Base-by-base conservation (phyloP, 2,797 vertebrate species). In the Sebastes cheni region DNA sequence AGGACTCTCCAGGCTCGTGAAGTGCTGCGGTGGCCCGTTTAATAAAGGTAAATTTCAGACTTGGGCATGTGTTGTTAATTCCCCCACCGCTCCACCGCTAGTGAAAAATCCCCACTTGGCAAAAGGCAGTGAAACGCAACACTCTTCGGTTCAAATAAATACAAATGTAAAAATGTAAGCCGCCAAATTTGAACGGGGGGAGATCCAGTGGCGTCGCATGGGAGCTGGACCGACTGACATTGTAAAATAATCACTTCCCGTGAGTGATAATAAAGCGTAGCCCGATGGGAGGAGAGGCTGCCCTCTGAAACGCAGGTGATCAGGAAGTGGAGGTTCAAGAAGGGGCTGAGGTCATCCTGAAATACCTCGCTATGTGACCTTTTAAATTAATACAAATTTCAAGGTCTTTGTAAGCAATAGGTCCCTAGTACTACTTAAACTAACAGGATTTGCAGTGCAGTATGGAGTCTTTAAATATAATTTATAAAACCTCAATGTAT, bases 141-240 rank as follows among this genome's bases (percentile, higher is more conserved):
- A 91, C 91, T 90, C 77, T 75, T 77, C 80, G 87, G 72, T 92
- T 93, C 79, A 92, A 93, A 93, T 93, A 91, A 94, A 92, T 89
- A 92, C 61, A 25, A 54, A 69, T 74, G 79, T 88, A 89, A 84
- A 92, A 92, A 81, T 84, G 66, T 79, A 82, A 90, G 81, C 79
- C 16, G 34, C 84, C 79, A 73, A 82, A 87, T 88, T 81, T 23
- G 69, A 77, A 79, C 25, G 2, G 86, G 84, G 84, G 70, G 58
- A 72, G 73, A 83, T 83, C 67, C 84, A 85, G 67, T 5, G 14
- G 59, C 12, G 61, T 85, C 30, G 4, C 70, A 65, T 77, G 64
- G 68, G 75, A 78, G 65, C 77, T 76, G 8, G 16, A 73, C 75
- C 10, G 14, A 73, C 77, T 84, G 79, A 81, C 84, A 71, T 59